Evolutionary conservation across 1,140 invertebrate species (phyloP).

Genomic region (Bombus waltoni): DNA sequence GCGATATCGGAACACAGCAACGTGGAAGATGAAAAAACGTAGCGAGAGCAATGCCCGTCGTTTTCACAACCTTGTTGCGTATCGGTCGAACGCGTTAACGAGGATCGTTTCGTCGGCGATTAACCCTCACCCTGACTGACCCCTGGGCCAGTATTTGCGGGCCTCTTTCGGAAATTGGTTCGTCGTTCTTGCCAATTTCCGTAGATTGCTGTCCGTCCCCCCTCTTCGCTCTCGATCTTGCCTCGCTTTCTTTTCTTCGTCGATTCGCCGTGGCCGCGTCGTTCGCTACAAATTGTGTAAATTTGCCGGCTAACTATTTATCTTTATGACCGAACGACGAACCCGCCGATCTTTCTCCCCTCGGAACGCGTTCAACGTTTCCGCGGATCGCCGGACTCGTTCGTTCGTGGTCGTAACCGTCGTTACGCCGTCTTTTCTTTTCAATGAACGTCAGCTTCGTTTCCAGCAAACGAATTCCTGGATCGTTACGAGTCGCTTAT

Average conservation of each 20-base stretch:
- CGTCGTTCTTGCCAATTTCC: slow-evolving; percentile 81
- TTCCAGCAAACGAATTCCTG: not conserved
- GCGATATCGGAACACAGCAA: slow-evolving; percentile 18
- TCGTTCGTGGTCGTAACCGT: not conserved
- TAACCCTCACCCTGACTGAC: slow-evolving; percentile 78
- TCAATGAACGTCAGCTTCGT: not conserved
- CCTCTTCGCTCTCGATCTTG: slow-evolving; percentile 50
- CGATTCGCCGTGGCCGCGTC: slow-evolving; percentile 67
- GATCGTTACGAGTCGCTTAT: not conserved
- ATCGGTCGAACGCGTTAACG: slow-evolving; percentile 79
- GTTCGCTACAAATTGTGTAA: slow-evolving; percentile 80
- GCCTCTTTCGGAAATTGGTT: slow-evolving; percentile 79
- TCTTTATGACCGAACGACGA: slow-evolving; percentile 79
- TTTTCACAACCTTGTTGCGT: slow-evolving; percentile 61
- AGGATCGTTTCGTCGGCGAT: slow-evolving; percentile 81
- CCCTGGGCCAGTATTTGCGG: slow-evolving; percentile 77
- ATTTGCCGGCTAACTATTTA: slow-evolving; percentile 81
- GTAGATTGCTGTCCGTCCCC: slow-evolving; percentile 74
- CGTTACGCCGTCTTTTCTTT: not conserved
- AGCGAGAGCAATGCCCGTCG: slow-evolving; percentile 48
- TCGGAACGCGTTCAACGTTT: slow-evolving; percentile 14
- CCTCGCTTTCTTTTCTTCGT: slow-evolving; percentile 3
- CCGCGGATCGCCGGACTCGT: slow-evolving; percentile 19
- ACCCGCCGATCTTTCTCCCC: slow-evolving; percentile 64
- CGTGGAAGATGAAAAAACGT: slow-evolving; percentile 12